Conservation (phyloP, 2,113 vertebrate species). For the Nycticebus coucang region DNA sequence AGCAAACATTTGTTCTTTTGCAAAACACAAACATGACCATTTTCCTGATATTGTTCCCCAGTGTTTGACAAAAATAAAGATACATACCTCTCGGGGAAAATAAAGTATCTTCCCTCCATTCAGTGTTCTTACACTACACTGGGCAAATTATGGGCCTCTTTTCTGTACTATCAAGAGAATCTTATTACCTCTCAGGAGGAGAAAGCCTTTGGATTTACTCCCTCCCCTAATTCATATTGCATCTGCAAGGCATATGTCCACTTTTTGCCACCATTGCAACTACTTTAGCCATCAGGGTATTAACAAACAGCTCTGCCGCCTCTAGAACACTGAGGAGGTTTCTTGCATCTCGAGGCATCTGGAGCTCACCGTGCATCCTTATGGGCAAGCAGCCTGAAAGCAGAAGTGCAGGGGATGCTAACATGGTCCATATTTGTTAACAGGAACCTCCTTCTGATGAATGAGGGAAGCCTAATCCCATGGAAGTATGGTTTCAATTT, state of each 20-base stretch:
- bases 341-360: not conserved
- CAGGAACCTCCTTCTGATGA: constrained; percentile 65
- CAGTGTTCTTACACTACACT: not conserved
- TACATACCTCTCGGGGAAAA: not conserved
- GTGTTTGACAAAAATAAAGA: constrained; percentile 39
- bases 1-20: constrained; percentile 63
- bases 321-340: not conserved
- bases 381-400: not conserved
- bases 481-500: constrained; percentile 78
- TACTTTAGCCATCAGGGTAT: not conserved
- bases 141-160: constrained; percentile 18
- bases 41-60: constrained; percentile 46
- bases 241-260: not conserved
- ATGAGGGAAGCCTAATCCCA: constrained; percentile 54
- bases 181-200: constrained; percentile 42
- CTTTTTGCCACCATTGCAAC: not conserved
- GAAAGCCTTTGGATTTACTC: not conserved
- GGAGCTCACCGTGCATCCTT: not conserved
- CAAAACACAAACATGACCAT: constrained; percentile 26
- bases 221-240: not conserved
- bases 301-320: not conserved
- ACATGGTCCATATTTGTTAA: constrained; percentile 70
- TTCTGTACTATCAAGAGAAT: not conserved
- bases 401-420: constrained; percentile 22
- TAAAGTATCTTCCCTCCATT: constrained; percentile 17